phyloP scores from a whole-genome alignment of 2,797 vertebrate species.

The Vespertilio murinus region DNA sequence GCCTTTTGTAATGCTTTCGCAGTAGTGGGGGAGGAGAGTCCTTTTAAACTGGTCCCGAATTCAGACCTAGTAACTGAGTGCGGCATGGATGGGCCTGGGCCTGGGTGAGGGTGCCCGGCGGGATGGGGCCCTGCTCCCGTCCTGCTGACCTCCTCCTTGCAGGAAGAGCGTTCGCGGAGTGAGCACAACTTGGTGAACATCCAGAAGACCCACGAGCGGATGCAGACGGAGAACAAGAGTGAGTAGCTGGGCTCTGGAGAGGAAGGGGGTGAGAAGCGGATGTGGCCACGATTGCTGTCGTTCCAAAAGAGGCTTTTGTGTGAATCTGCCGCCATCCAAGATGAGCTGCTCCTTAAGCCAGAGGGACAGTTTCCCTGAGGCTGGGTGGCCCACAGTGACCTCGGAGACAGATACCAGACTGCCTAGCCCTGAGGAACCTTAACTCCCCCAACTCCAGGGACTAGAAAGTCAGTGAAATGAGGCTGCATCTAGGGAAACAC shows the following conservation, averaged over 20 bases:
- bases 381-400: not conserved
- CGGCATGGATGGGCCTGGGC: not conserved
- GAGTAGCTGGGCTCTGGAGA: slow-evolving; percentile 55
- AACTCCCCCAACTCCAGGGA: not conserved
- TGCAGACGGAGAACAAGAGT: slow-evolving; percentile 98
- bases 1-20: slow-evolving; percentile 10
- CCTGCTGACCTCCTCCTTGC: slow-evolving; percentile 1
- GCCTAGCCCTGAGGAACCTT: not conserved
- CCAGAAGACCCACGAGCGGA: slow-evolving; percentile 95
- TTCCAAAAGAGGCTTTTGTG: not conserved
- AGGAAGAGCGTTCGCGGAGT: slow-evolving; percentile 94
- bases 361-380: not conserved
- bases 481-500: not conserved
- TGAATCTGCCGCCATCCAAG: not conserved
- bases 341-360: not conserved
- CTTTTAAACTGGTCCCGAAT: not conserved
- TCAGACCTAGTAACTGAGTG: not conserved
- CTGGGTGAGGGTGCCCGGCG: not conserved
- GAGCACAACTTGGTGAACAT: slow-evolving; percentile 96
- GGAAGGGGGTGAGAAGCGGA: accelerated
- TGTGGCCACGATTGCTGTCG: accelerated
- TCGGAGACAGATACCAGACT: not conserved
- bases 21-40: not conserved
- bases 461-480: not conserved
- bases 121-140: not conserved